These are phyloP conservation scores for Drosophila mimica DNA, from an alignment of 2,888 invertebrate species.

Conservation along the genomic window DNA sequence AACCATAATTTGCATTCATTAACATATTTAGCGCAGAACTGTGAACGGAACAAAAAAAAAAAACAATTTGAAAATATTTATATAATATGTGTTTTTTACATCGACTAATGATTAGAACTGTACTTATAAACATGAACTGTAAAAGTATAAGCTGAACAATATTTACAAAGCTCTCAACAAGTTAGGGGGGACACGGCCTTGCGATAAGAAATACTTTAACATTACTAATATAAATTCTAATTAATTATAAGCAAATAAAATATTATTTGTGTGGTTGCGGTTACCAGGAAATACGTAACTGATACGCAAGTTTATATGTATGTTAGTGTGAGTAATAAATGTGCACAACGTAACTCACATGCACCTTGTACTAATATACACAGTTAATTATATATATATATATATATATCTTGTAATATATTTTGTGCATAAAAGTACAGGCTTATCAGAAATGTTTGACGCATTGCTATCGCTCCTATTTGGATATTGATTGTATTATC, in stretches of 20 bases:
- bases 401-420: too few species aligned
- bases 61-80: not conserved
- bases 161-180: slow-evolving; percentile 32
- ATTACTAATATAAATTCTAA: slow-evolving; percentile 2
- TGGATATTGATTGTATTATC: not conserved
- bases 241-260: not conserved
- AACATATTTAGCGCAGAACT: slow-evolving; percentile 1
- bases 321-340: not conserved
- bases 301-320: not conserved
- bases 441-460: slow-evolving; percentile 4
- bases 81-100: not conserved
- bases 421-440: not conserved
- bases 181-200: slow-evolving; percentile 9
- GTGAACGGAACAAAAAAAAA: not conserved
- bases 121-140: not conserved
- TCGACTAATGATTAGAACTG: not conserved
- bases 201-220: slow-evolving; percentile 31
- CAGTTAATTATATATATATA: not conserved
- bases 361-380: not conserved
- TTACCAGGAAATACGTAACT: not conserved
- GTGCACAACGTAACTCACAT: not conserved
- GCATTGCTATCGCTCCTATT: not conserved
- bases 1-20: slow-evolving; percentile 6
- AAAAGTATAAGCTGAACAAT: not conserved
- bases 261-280: not conserved